These are phyloP conservation scores for Brachyptera putata DNA, from an alignment of 2,888 invertebrate species.

Conservation along the genomic window DNA sequence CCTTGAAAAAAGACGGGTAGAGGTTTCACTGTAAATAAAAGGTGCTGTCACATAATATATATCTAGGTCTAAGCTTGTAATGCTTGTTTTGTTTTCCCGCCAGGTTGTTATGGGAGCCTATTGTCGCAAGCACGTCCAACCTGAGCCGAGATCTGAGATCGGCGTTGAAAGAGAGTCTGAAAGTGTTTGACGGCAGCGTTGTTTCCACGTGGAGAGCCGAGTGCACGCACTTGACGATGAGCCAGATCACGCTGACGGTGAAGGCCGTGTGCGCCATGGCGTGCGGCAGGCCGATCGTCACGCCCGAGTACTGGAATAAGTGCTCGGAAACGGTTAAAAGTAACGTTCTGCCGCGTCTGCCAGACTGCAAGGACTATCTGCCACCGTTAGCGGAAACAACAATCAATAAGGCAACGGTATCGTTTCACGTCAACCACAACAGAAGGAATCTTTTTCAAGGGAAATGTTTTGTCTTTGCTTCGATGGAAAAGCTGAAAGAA, in stretches of 20 bases:
- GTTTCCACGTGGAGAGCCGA: conserved; percentile 54
- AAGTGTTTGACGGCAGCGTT: conserved; percentile 56
- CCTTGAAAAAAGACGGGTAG: too few relatives aligned
- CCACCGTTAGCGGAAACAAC: conserved; percentile 60
- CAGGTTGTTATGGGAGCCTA: conserved; percentile 44
- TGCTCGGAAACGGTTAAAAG: conserved; percentile 50
- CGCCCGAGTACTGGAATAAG: conserved; percentile 61
- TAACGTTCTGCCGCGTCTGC: conserved; percentile 49
- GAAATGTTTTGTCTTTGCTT: neutral
- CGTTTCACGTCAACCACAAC: conserved; percentile 44
- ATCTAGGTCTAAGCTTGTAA: too few relatives aligned
- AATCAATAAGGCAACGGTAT: conserved; percentile 53
- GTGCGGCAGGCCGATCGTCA: conserved; percentile 65
- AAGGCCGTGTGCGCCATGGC: conserved; percentile 73
- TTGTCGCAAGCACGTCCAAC: neutral
- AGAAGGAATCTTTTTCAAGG: neutral
- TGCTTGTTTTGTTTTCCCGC: too few relatives aligned
- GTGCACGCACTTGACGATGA: conserved; percentile 66
- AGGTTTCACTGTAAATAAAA: too few relatives aligned
- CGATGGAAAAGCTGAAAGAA: neutral
- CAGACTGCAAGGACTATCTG: conserved; percentile 53
- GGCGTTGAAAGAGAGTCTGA: conserved; percentile 7
- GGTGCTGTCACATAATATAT: too few relatives aligned
- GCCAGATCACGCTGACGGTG: conserved; percentile 63
- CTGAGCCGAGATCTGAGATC: neutral